phyloP scores from a whole-genome alignment of 2,797 vertebrate species.

The Threskiornis aethiopicus region DNA sequence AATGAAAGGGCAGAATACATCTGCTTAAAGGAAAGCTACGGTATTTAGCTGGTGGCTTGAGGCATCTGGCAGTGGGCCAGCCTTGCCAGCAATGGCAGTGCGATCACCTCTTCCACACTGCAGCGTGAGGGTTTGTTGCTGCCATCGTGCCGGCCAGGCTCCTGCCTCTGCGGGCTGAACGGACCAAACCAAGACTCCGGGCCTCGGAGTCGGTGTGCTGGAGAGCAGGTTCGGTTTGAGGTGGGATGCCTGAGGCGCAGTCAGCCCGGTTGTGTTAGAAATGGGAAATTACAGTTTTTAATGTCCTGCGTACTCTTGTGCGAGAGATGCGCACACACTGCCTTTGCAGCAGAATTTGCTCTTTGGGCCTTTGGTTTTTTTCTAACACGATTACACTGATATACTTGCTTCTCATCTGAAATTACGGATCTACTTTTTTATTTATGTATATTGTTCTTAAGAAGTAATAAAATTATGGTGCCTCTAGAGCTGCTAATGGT shows the following conservation, averaged over 20 bases:
- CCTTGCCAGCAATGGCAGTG: fast-evolving
- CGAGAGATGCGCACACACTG: fast-evolving
- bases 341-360: not conserved
- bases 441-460: not conserved
- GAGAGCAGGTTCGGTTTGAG: not conserved
- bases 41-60: not conserved
- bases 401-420: not conserved
- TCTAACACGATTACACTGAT: not conserved
- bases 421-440: not conserved
- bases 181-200: not conserved
- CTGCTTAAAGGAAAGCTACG: not conserved
- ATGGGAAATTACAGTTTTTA: not conserved
- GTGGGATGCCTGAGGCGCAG: fast-evolving
- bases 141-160: fast-evolving
- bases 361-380: not conserved
- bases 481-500: not conserved
- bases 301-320: fast-evolving
- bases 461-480: not conserved
- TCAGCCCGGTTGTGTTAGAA: not conserved
- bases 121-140: not conserved
- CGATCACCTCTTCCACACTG: not conserved
- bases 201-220: not conserved
- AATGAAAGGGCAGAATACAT: not conserved
- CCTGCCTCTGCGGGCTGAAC: not conserved
- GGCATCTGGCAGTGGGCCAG: not conserved